Evolutionary conservation across 2,797 vertebrate genomes (phyloP).

Genomic region (Columba guinea): DNA sequence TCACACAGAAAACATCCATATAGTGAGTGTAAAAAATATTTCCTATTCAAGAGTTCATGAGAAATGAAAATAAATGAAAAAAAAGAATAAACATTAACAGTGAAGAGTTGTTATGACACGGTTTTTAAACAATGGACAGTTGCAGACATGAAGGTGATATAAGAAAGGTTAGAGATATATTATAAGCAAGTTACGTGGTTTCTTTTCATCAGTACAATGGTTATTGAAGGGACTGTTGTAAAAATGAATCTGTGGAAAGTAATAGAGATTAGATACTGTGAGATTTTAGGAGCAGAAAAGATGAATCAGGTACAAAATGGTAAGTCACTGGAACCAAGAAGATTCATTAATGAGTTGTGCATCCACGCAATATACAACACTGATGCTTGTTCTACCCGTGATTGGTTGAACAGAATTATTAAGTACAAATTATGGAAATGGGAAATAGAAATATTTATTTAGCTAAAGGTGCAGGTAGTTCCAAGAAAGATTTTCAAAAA

Average conservation of each 20-base stretch:
- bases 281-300: neutral
- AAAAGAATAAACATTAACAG: neutral
- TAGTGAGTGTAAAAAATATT: neutral
- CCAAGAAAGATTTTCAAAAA: neutral
- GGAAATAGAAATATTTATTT: neutral
- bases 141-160: neutral
- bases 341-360: neutral
- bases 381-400: neutral
- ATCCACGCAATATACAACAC: neutral
- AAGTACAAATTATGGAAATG: neutral
- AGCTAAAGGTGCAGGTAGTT: neutral
- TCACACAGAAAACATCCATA: neutral
- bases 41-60: neutral
- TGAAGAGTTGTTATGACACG: neutral
- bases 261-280: neutral
- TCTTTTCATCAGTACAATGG: neutral
- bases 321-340: neutral
- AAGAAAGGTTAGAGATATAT: neutral
- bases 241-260: neutral
- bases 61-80: neutral
- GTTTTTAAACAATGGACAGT: neutral
- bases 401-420: neutral
- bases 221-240: neutral
- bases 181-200: neutral
- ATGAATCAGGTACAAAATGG: neutral